Conservation (phyloP, 2,113 vertebrate species). For the Charina bottae region DNA sequence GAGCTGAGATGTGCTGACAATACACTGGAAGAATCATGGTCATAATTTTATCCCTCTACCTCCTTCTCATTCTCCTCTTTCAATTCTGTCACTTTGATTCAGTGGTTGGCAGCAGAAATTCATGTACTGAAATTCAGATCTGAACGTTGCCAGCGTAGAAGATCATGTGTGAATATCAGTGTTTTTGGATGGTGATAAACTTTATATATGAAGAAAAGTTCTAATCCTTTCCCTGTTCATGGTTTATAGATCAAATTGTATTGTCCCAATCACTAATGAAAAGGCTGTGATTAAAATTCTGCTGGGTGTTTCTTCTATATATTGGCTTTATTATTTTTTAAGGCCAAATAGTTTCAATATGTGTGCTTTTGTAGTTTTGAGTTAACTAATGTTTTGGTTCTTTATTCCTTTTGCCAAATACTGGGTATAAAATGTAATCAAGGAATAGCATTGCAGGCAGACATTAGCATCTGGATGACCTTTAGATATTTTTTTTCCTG, state of each 20-base stretch:
- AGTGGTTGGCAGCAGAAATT: background rate
- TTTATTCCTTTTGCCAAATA: background rate
- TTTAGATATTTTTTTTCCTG: background rate
- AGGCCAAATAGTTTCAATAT: slow-evolving; percentile 4
- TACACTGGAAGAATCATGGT: background rate
- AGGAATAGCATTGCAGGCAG: background rate
- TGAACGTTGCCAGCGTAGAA: background rate
- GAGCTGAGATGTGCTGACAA: background rate
- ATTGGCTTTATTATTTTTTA: background rate
- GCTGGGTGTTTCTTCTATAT: background rate
- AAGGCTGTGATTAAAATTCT: background rate
- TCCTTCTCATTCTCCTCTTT: background rate
- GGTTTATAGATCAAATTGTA: background rate
- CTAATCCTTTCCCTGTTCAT: background rate
- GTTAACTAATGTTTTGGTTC: background rate
- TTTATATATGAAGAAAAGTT: background rate
- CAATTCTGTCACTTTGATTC: background rate
- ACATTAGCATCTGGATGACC: background rate
- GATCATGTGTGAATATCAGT: background rate
- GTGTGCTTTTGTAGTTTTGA: background rate
- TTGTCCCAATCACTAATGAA: background rate
- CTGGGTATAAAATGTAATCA: background rate
- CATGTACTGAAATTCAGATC: slow-evolving; percentile 1
- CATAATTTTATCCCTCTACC: background rate
- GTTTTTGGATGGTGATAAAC: background rate